Evolutionary conservation across 2,113 vertebrate genomes (phyloP).

Genomic region (Psilopogon haemacephalus): DNA sequence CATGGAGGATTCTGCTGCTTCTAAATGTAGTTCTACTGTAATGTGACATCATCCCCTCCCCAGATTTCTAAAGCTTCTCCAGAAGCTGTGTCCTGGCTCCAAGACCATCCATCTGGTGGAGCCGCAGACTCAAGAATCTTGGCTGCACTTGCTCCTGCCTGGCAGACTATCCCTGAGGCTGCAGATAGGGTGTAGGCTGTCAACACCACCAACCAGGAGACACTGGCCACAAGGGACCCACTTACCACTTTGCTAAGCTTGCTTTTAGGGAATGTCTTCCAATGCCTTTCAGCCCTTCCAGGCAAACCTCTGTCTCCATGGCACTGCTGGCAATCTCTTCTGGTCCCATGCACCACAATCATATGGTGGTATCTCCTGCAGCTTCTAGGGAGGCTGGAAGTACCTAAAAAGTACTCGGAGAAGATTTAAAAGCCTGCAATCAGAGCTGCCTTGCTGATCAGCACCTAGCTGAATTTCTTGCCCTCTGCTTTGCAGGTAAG

Average conservation of each 20-base stretch:
- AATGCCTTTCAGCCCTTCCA: neutral
- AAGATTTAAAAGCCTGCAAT: neutral
- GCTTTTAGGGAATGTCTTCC: neutral
- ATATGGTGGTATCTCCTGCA: accelerated
- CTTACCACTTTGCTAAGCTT: neutral
- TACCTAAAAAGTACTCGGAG: neutral
- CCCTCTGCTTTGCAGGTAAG: neutral
- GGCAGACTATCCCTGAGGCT: neutral
- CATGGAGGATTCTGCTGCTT: neutral
- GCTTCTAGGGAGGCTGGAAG: neutral
- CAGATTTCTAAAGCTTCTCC: neutral
- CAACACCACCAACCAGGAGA: neutral
- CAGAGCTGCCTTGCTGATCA: neutral
- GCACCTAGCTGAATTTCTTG: neutral
- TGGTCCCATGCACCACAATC: neutral
- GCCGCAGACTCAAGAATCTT: constrained; percentile 13
- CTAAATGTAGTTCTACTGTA: neutral
- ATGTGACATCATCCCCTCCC: neutral
- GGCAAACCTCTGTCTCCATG: neutral
- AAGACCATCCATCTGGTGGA: constrained; percentile 34
- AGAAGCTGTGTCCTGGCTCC: neutral
- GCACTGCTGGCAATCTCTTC: neutral
- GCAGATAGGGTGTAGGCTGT: neutral
- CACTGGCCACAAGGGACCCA: accelerated
- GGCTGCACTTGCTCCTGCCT: neutral